Evolutionary conservation across 2,888 invertebrate genomes (phyloP), one percentile per base, ranked within the genome.

Genomic region (Troglohyphantes excavatus): DNA sequence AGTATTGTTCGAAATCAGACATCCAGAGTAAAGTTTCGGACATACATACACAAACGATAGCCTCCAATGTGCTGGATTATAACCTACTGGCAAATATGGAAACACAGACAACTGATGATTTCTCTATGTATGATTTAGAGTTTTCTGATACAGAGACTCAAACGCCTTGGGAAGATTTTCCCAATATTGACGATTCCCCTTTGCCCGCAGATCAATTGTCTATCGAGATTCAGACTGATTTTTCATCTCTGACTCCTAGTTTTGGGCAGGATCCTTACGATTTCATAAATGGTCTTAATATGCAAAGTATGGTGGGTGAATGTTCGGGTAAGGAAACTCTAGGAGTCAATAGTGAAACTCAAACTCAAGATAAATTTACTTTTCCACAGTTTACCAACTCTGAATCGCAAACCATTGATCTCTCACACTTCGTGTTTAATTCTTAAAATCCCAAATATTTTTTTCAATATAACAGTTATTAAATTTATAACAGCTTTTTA

Each of bases 61-160:
- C 78, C 23, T 63, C 70, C 19, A 65, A 33, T 59, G 53, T 68
- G 1, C 26, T 83, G 2, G 81, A 87, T 73, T 86, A 59, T 21
- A 86, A 78, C 29, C 17, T 90, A 2, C 63, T 90, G 19, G 87
- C 87, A n/a, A 82, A 90, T 53, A 90, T 76, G 85, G 85, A 88
- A 61, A 91, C 91, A 6, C 88, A 91, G 43, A 89, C 89, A 21
- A 89, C 89, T 19, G 91, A 91, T 43, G 91, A 91, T 21, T 90
- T 90, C 23, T 43, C 68, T 23, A 78, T 91, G 23, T 83, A 90
- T 13, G 91, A 91, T 68, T 72, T 82, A 26, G 91, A 91, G 73
- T 90, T 91, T 79, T 90, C 81, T n/a, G 91, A 91, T 63, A 91
- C 91, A 17, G 91, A 91, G 76, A 91, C 91, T 19, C 91, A 91